phyloP scores from a whole-genome alignment of 2,113 vertebrate genomes.

The Anguilla rostrata region DNA sequence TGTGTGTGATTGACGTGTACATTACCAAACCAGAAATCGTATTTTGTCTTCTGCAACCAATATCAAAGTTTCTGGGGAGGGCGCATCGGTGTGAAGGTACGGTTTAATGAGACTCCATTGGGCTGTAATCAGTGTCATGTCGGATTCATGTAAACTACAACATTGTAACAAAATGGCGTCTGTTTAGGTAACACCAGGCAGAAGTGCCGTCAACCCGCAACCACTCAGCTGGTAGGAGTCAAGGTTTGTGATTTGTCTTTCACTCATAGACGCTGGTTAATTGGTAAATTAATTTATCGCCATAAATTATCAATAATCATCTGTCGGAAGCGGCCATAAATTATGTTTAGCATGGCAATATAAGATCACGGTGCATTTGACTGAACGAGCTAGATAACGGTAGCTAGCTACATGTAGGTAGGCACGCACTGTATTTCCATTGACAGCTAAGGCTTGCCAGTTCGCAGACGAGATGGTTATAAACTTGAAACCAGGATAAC shows the following conservation, averaged over 20 bases:
- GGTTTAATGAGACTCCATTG: slow-evolving; percentile 96
- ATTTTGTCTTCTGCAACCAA: slow-evolving; percentile 69
- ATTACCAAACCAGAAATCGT: slow-evolving; percentile 76
- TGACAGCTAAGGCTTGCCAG: not conserved
- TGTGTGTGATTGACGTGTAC: slow-evolving; percentile 70
- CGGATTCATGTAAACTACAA: slow-evolving; percentile 95
- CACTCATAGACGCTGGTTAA: slow-evolving; percentile 31
- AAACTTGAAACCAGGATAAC: not conserved
- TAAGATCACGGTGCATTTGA: slow-evolving; percentile 13
- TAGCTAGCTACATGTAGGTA: not conserved
- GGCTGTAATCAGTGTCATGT: slow-evolving; percentile 98
- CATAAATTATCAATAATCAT: slow-evolving; percentile 52
- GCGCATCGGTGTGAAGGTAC: slow-evolving; percentile 72
- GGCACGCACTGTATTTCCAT: not conserved
- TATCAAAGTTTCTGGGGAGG: slow-evolving; percentile 77
- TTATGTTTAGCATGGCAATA: not conserved
- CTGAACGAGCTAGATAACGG: not conserved
- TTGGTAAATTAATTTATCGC: slow-evolving; percentile 43
- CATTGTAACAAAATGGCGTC: slow-evolving; percentile 98
- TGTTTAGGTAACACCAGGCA: slow-evolving; percentile 82
- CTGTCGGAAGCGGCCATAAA: slow-evolving; percentile 21
- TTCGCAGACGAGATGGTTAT: not conserved
- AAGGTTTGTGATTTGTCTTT: slow-evolving; percentile 59
- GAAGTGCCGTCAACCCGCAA: slow-evolving; percentile 62
- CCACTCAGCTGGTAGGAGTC: slow-evolving; percentile 56